These are phyloP conservation scores for Achlya flavicornis DNA, from an alignment of 2,888 invertebrate species.

Conservation along the genomic window DNA sequence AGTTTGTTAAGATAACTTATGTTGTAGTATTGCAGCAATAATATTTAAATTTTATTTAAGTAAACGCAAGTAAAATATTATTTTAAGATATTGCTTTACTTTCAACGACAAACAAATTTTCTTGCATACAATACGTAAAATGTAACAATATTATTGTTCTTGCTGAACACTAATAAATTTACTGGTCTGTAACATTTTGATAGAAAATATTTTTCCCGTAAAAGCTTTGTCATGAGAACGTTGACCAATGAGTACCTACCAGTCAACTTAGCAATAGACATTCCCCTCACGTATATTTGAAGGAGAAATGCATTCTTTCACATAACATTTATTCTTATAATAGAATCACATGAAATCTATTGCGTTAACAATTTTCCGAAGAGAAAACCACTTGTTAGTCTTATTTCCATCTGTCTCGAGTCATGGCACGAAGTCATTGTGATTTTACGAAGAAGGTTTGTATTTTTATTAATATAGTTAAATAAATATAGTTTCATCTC, in stretches of 20 bases:
- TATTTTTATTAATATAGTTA: not conserved
- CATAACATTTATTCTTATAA: conserved; percentile 46
- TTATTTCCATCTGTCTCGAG: not conserved
- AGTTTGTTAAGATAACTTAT: too few species aligned
- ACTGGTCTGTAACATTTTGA: conserved; percentile 37
- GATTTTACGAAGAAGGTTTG: not conserved
- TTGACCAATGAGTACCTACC: conserved; percentile 45
- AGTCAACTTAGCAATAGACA: conserved; percentile 39
- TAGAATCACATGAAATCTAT: conserved; percentile 39
- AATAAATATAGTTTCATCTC: too few species aligned
- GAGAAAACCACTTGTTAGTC: conserved; percentile 22
- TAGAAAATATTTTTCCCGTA: conserved; percentile 44
- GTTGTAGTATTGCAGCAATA: too few species aligned
- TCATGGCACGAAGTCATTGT: not conserved
- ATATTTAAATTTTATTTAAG: too few species aligned
- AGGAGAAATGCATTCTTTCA: conserved; percentile 48
- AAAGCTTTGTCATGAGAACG: conserved; percentile 48
- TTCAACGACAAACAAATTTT: too few species aligned
- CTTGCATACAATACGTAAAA: too few species aligned
- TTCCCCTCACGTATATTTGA: conserved; percentile 51
- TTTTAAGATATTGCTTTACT: too few species aligned
- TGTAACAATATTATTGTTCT: conserved; percentile 19
- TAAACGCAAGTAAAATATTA: too few species aligned
- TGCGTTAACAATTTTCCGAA: conserved; percentile 24
- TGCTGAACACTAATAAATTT: conserved; percentile 30